Conservation (phyloP, 2,797 vertebrate species). For the Astyanax mexicanus region DNA sequence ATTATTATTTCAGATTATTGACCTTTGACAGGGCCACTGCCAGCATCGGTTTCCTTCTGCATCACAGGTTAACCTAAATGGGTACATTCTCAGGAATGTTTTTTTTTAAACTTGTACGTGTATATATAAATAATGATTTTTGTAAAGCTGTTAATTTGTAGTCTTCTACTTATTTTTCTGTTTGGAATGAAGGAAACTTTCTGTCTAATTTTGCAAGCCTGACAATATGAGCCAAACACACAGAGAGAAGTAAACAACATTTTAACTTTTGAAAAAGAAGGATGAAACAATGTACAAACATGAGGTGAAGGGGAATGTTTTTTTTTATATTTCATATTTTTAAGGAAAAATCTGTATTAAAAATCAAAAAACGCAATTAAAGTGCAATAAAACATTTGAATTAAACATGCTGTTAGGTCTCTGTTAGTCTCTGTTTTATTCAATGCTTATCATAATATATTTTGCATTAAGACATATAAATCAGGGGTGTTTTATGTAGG, state of each 20-base stretch:
- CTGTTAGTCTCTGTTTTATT: too few species aligned
- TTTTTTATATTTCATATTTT: neutral
- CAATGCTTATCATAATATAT: too few species aligned
- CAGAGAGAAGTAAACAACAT: neutral
- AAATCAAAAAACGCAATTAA: neutral
- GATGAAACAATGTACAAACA: neutral
- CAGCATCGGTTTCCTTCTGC: neutral
- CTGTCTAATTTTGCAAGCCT: neutral
- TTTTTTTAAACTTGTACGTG: neutral
- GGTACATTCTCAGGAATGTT: neutral
- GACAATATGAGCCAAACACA: neutral
- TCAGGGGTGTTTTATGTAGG: too few species aligned
- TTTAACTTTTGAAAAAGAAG: neutral
- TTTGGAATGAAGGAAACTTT: neutral
- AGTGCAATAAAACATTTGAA: constrained; percentile 26
- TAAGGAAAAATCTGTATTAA: neutral
- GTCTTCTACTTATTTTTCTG: neutral
- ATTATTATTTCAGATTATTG: too few species aligned
- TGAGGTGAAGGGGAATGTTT: constrained; percentile 8
- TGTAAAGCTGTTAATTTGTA: neutral
- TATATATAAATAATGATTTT: neutral
- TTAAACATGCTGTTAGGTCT: neutral
- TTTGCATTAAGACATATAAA: too few species aligned
- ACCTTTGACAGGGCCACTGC: neutral
- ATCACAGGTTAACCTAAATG: neutral